Evolutionary conservation across 1,140 invertebrate genomes (phyloP), one percentile per base, ranked within the genome.

Genomic region (Drosophila tani): DNA sequence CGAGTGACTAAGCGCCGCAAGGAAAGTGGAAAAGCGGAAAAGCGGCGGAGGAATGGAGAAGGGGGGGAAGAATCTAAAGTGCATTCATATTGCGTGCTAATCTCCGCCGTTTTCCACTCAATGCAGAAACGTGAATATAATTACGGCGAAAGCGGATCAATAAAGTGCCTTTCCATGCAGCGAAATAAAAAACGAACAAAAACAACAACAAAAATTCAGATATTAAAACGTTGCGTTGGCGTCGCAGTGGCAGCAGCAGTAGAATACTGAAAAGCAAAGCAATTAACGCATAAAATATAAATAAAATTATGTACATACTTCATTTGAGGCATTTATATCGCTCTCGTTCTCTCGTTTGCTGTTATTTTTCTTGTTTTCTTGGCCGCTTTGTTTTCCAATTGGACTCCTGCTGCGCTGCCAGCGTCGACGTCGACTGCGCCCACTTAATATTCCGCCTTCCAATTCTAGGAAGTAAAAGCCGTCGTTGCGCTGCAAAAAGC

Each of bases 111-210:
- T 76, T 51, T 75, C 46, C 71, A 38, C 58, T 74, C n/a, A n/a
- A 38, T 50, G 53, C 70, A 75, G 73, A 75, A 75, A 75, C 67
- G 74, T 68, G 74, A 77, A 63, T 77, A 77, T 77, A 77, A 77
- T 69, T 77, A 59, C 56, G 65, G 75, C 75, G 64, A 78, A 78
- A 78, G 75, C 75, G 75, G 75, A 78, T 78, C 74, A 78, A 78
- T 78, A 78, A 78, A 76, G 53, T 65, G 69, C 60, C 59, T 71
- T 71, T 74, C 66, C 59, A 68, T 73, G 56, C 57, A 75, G 41
- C 56, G 29, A 43, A 68, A 45, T 27, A 38, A 40, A 32, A 40
- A 55, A 38, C 51, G 46, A 74, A 38, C 7, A 43, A 71, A 32
- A 40, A 71, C 32, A 29, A 35, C 14, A 32, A 35, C 17, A 40